A percentile compares a stretch with the other conserved stretches of the same genome.
These are phyloP conservation scores for Ciconia maguari DNA, from an alignment of 2,113 vertebrate genomes.

Conservation along the genomic window DNA sequence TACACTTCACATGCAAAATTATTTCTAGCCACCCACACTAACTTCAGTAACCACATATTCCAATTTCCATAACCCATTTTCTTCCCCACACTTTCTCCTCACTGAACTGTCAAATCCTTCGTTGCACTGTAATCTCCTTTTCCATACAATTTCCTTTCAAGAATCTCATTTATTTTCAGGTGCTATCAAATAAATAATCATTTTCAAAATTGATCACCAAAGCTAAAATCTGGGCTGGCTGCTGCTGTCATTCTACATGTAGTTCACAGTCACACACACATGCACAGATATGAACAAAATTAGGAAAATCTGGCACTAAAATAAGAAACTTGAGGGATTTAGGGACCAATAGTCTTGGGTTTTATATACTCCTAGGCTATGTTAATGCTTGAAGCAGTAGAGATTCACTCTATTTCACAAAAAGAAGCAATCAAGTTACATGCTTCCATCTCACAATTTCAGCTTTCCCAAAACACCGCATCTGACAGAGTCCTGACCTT, in stretches of 20 bases:
- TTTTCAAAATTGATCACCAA: neutral
- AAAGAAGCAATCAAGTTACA: neutral
- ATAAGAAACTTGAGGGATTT: neutral
- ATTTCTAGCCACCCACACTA: conserved; percentile 61
- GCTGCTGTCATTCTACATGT: neutral
- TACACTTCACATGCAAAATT: conserved; percentile 60
- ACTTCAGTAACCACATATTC: conserved; percentile 54
- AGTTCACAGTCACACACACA: neutral
- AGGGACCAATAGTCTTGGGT: neutral
- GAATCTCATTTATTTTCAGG: neutral
- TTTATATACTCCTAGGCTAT: neutral
- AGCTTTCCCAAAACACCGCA: neutral
- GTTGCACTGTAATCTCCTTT: neutral
- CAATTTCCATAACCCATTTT: conserved; percentile 63
- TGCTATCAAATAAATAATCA: neutral
- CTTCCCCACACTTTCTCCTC: conserved; percentile 33
- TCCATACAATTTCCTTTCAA: conserved; percentile 16
- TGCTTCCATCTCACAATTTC: neutral
- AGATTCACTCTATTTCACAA: neutral
- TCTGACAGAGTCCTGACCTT: neutral
- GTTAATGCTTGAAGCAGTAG: neutral
- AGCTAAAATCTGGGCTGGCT: neutral
- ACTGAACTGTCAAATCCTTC: conserved; percentile 26
- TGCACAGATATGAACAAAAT: neutral
- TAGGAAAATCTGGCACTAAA: neutral